A percentile compares a stretch with the other conserved stretches of the same genome.
Conservation (phyloP, 53 echinoderm and acorn worm genomes). For the Antedon mediterranea region DNA sequence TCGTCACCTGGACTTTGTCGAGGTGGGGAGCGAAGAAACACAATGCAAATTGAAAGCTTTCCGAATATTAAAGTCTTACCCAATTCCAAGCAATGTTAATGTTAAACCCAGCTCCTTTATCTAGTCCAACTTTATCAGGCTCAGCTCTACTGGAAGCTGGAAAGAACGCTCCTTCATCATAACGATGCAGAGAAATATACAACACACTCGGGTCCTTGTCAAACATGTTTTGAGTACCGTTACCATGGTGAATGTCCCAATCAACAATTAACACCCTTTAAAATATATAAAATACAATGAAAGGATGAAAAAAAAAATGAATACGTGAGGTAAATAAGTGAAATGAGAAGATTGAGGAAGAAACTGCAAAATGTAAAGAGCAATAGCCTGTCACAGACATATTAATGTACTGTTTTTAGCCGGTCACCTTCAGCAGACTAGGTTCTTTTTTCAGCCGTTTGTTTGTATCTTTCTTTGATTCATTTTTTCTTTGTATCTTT, state of each 20-base stretch:
- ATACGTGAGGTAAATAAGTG: neutral
- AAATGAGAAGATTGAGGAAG: too few species aligned
- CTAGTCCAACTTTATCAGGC: slow-evolving; percentile 38
- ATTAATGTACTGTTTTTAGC: too few species aligned
- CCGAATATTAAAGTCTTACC: slow-evolving; percentile 32
- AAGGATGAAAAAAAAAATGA: neutral
- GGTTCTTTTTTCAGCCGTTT: too few species aligned
- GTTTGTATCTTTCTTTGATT: too few species aligned
- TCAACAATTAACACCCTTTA: slow-evolving; percentile 70
- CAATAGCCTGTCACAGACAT: too few species aligned
- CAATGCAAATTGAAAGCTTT: too few species aligned
- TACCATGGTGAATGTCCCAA: slow-evolving; percentile 99
- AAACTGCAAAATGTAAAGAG: too few species aligned
- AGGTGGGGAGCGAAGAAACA: too few species aligned
- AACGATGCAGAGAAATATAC: slow-evolving; percentile 92
- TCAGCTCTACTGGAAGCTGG: slow-evolving; percentile 42
- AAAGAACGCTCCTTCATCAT: slow-evolving; percentile 60
- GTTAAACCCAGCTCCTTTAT: slow-evolving; percentile 61
- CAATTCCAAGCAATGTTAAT: slow-evolving; percentile 89
- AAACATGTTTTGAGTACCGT: slow-evolving; percentile 72
- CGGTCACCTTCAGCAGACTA: too few species aligned
- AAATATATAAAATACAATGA: neutral
- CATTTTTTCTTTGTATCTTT: too few species aligned
- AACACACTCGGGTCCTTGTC: slow-evolving; percentile 54
- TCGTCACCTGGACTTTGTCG: too few species aligned